Percentiles rank a stretch among this genome's conserved stretches.
These are phyloP conservation scores for Otus sunia DNA, from an alignment of 2,113 vertebrate species.

Conservation along the genomic window DNA sequence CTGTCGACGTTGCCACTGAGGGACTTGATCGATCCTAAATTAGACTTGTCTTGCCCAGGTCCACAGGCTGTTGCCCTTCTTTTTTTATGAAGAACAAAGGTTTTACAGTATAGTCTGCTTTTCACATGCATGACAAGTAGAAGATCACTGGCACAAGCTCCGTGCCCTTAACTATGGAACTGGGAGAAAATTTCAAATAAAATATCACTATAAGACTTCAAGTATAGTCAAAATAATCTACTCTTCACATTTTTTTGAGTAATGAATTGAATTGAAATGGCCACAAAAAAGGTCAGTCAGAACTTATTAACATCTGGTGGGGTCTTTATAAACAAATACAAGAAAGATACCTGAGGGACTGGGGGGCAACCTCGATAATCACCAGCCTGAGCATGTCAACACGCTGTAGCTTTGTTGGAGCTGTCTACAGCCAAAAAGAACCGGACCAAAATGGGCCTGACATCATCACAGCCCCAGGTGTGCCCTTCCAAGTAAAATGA, in stretches of 20 bases:
- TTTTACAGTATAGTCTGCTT: neutral
- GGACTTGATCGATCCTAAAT: neutral
- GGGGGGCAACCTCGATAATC: neutral
- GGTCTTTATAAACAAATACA: neutral
- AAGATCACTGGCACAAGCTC: neutral
- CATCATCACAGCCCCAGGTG: neutral
- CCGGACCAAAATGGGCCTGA: neutral
- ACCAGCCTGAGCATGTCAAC: fast-evolving
- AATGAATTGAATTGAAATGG: neutral
- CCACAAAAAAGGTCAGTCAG: neutral
- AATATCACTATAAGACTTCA: neutral
- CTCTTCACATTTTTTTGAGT: neutral
- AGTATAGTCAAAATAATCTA: neutral
- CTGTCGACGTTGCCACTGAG: neutral
- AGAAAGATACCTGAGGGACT: neutral
- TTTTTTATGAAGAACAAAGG: constrained; percentile 2
- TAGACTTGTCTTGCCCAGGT: neutral
- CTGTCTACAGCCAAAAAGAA: neutral
- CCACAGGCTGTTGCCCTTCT: neutral
- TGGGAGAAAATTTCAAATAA: neutral
- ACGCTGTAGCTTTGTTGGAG: neutral
- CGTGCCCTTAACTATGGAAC: neutral
- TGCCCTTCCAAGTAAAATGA: neutral
- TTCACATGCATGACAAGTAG: neutral
- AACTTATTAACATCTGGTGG: neutral